Evolutionary conservation across 1,140 invertebrate species (phyloP), one percentile per base, ranked within the genome.

Genomic region (Pygmarrhopalites habei): DNA sequence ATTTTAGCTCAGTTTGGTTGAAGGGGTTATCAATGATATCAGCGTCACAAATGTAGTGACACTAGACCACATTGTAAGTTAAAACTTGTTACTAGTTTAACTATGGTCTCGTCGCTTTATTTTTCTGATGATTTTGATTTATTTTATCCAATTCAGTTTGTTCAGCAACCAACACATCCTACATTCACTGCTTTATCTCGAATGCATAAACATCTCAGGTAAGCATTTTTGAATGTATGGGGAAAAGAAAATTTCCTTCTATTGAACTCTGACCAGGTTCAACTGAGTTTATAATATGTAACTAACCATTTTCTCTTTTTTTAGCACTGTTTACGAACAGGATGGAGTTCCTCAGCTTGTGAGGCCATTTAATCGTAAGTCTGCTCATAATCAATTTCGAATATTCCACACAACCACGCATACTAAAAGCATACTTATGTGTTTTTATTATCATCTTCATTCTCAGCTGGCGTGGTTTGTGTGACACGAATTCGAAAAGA

Each of bases 121-220:
- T n/a, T n/a, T n/a, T n/a, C n/a, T n/a, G n/a, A n/a, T n/a, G n/a
- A n/a, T n/a, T n/a, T n/a, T n/a, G n/a, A n/a, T n/a, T n/a, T n/a
- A n/a, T n/a, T n/a, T n/a, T n/a, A n/a, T n/a, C n/a, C n/a, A n/a
- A n/a, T n/a, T n/a, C n/a, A n/a, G n/a, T 98, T 98, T 77, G 80
- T 98, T 29, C 94, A 98, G 74, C 86, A 95, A 74, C 92, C 90
- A 17, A 86, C 90, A 47, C 93, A 98, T 79, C 92, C 94, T 0
- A 86, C 91, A 0, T 95, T 88, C 78, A 85, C 87, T 1, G 84
- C 83, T 17, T 79, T 98, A 51, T 82, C 85, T 67, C 77, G 84
- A 51, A 80, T 97, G 39, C 89, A 90, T 73, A 80, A 83, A 39
- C 77, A 73, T 59, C 81, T n/a, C n/a, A n/a, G n/a, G n/a, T n/a